A percentile compares a stretch with the other conserved stretches of the same genome.
These are phyloP conservation scores for Caenorhabditis uteleia DNA, from an alignment of 2,888 invertebrate species.

Conservation along the genomic window DNA sequence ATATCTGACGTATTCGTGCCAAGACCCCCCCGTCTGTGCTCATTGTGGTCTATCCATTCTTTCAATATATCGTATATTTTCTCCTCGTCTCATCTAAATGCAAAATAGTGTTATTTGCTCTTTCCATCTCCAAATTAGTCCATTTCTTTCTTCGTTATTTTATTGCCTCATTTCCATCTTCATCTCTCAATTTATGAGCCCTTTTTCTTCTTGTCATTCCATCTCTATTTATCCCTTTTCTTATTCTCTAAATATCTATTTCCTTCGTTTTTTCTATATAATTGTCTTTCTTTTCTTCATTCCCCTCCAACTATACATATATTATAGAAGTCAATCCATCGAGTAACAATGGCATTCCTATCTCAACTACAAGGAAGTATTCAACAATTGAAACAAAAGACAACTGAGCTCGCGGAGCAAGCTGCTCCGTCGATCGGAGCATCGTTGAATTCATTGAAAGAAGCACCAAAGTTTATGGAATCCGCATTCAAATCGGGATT, in stretches of 20 bases:
- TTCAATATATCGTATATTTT: too few species aligned
- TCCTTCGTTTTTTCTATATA: conserved; percentile 3
- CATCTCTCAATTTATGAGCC: too few species aligned
- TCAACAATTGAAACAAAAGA: conserved; percentile 52
- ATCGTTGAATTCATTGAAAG: conserved; percentile 44
- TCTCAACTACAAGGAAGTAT: conserved; percentile 59
- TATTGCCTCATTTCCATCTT: too few species aligned
- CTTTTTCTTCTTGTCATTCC: too few species aligned
- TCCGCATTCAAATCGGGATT: conserved; percentile 53
- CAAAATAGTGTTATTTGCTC: too few species aligned
- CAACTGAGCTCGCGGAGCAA: conserved; percentile 40
- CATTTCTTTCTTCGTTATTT: too few species aligned
- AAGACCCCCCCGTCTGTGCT: too few species aligned
- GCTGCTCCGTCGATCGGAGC: conserved; percentile 42
- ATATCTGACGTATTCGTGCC: too few species aligned
- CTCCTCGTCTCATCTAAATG: too few species aligned
- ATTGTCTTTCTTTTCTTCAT: conserved; percentile 7
- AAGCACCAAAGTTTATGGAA: conserved; percentile 55
- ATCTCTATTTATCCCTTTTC: conserved; percentile 12
- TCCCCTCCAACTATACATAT: conserved; percentile 5
- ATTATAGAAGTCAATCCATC: conserved; percentile 2
- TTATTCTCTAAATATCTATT: conserved; percentile 12
- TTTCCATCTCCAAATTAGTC: too few species aligned
- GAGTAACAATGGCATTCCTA: conserved; percentile 67
- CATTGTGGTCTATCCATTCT: too few species aligned